A percentile compares a stretch with the other conserved stretches of the same genome.
These are phyloP conservation scores for Crotalus horridus DNA, from an alignment of 2,113 vertebrate genomes.

Conservation along the genomic window DNA sequence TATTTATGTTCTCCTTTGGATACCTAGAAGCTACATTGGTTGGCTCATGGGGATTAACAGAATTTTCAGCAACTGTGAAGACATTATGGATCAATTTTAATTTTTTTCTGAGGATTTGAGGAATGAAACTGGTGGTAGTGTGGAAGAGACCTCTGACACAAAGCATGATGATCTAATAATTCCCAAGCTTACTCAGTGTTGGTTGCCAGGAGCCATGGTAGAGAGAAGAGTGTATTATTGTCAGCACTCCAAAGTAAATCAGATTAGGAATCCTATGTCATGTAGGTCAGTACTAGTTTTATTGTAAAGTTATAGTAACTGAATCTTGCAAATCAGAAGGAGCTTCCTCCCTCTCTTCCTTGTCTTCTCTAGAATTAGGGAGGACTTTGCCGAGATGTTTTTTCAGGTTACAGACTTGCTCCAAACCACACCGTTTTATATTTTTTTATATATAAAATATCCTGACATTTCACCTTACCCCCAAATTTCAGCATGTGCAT, in stretches of 20 bases:
- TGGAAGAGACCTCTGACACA: neutral
- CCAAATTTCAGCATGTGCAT: conserved; percentile 60
- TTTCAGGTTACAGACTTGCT: neutral
- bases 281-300: neutral
- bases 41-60: neutral
- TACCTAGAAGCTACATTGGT: neutral
- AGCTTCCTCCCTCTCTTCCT: neutral
- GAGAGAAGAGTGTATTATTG: neutral
- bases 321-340: neutral
- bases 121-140: neutral
- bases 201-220: neutral
- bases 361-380: neutral
- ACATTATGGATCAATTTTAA: neutral
- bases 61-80: neutral
- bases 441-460: neutral
- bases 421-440: too few species aligned
- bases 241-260: neutral
- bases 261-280: neutral
- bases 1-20: neutral
- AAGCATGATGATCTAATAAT: neutral
- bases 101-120: neutral
- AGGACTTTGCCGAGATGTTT: neutral
- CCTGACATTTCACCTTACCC: conserved; percentile 59
- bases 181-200: neutral
- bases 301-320: neutral